Evolutionary conservation across 2,888 invertebrate species (phyloP).

Genomic region (Brachynemurus nebulosus): DNA sequence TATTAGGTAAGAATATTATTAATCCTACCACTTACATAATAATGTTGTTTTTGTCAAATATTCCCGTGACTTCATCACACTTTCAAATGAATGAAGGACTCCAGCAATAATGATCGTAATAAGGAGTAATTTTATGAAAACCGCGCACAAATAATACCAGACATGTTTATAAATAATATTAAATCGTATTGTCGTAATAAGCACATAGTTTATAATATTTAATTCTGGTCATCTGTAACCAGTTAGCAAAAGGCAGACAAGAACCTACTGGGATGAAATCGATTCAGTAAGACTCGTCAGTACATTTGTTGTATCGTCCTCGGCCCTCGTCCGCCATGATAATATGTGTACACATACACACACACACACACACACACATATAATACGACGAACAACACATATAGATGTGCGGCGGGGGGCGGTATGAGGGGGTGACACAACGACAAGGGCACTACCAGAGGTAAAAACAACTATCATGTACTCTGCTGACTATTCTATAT

Average conservation of each 20-base stretch:
- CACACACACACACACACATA: not conserved
- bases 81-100: too few species aligned
- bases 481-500: not conserved
- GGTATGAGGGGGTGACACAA: not conserved
- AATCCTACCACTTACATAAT: not conserved
- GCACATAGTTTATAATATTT: not conserved
- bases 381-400: not conserved
- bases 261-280: constrained; percentile 7
- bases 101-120: too few species aligned
- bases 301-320: constrained; percentile 6
- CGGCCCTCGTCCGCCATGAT: constrained; percentile 2
- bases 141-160: not conserved
- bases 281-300: constrained; percentile 4
- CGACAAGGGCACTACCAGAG: constrained; percentile 1
- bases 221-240: constrained; percentile 1
- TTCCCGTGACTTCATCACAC: not conserved
- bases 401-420: not conserved
- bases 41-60: not conserved
- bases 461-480: not conserved
- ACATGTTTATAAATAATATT: too few species aligned
- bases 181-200: too few species aligned
- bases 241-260: constrained; percentile 6
- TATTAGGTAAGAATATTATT: too few species aligned
- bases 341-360: not conserved
- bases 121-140: not conserved